Evolutionary conservation across 2,797 vertebrate genomes (phyloP).

Genomic region (Clamator glandarius): DNA sequence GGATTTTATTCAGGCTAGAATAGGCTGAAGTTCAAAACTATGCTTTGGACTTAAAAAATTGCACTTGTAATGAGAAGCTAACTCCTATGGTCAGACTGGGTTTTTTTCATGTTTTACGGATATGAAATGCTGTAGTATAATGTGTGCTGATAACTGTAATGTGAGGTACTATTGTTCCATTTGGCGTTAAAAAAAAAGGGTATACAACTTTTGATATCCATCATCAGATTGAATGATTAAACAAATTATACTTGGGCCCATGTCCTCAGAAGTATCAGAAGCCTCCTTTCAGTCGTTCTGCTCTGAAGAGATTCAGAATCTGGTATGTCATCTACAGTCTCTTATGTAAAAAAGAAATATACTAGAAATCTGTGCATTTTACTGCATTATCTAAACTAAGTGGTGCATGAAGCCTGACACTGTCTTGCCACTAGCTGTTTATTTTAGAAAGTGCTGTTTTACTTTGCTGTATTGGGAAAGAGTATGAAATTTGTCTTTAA

Average conservation of each 20-base stretch:
- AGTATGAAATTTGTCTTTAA: not conserved
- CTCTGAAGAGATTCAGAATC: not conserved
- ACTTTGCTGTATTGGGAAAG: not conserved
- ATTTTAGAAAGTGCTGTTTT: not conserved
- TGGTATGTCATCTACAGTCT: not conserved
- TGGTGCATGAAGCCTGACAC: slow-evolving; percentile 1
- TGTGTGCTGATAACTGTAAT: not conserved
- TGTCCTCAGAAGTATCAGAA: not conserved
- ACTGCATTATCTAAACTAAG: slow-evolving; percentile 30
- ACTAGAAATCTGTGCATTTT: not conserved
- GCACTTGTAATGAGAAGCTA: not conserved
- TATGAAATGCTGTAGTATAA: not conserved
- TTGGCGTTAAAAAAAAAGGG: not conserved
- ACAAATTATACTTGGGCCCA: not conserved
- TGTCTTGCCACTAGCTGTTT: slow-evolving; percentile 7
- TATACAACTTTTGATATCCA: not conserved
- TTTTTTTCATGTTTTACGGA: not conserved
- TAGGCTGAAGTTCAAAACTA: not conserved
- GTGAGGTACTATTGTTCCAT: not conserved
- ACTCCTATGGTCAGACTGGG: not conserved
- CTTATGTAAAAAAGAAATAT: not conserved
- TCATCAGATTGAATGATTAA: not conserved
- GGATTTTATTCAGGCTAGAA: not conserved
- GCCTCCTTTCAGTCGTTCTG: not conserved
- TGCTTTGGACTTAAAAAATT: not conserved